Evolutionary conservation across 2,888 invertebrate species (phyloP).

Genomic region (Scotopteryx bipunctaria): DNA sequence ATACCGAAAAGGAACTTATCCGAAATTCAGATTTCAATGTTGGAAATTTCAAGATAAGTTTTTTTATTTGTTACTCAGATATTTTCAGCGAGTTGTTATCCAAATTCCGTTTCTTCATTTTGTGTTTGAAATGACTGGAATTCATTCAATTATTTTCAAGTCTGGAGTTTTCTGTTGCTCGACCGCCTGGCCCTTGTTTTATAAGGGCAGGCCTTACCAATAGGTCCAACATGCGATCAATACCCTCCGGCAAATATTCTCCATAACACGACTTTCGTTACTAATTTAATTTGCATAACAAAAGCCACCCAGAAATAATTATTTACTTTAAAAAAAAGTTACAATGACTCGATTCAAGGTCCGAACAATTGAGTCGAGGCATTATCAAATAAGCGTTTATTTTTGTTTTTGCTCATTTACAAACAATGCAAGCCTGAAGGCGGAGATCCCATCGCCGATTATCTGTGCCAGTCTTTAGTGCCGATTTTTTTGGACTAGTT

Average conservation of each 20-base stretch:
- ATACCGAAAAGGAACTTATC: not conserved
- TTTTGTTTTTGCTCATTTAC: slow-evolving; percentile 71
- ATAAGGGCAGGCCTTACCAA: not conserved
- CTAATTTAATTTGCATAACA: slow-evolving; percentile 41
- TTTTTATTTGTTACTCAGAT: slow-evolving; percentile 1
- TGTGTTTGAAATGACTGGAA: not conserved
- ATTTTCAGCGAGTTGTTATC: not conserved
- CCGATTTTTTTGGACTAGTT: slow-evolving; percentile 16
- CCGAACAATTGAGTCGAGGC: slow-evolving; percentile 51
- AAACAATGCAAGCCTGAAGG: slow-evolving; percentile 69
- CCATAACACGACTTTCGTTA: slow-evolving; percentile 1
- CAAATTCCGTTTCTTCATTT: not conserved
- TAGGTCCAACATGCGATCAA: slow-evolving; percentile 23
- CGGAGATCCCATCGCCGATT: slow-evolving; percentile 70
- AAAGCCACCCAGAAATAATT: slow-evolving; percentile 43
- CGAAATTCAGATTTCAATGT: not conserved
- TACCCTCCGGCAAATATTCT: slow-evolving; percentile 7
- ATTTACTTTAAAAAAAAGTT: slow-evolving; percentile 41
- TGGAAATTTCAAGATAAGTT: slow-evolving; percentile 6
- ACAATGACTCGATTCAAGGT: slow-evolving; percentile 49
- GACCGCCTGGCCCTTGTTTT: no score
- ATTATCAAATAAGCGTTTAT: slow-evolving; percentile 58
- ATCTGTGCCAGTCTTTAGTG: slow-evolving; percentile 50
- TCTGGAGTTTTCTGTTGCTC: no score
- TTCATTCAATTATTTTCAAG: no score